Base-by-base conservation (phyloP, 2,888 invertebrate species). In the Plemyria rubiginata region DNA sequence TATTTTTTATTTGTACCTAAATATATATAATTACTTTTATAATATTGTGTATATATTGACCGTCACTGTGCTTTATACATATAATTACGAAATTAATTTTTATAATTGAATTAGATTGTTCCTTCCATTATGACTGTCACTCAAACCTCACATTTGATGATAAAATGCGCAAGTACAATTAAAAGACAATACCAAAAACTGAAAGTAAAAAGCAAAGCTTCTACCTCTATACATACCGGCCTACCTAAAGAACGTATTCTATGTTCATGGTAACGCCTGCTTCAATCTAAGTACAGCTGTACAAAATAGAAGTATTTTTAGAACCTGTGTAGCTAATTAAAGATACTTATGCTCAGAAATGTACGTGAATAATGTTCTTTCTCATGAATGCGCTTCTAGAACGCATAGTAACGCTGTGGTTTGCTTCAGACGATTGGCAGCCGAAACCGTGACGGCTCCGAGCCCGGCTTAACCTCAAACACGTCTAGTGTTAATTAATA, bases 401-500 rank as follows among this genome's bases (percentile, higher is more conserved):
- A 74, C 62, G 66, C 62, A 38, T 68, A 59, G 79, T 81, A 82
- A 72, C 63, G 71, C 65, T 60, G 67, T 48, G 64, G 52, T 65
- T 62, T 58, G 67, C 65, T 80, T 67, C 85, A 85, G 83, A 67
- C 88, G 82, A 88, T 88, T 88, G 84, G 82, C 76, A 75, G 57
- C 68, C 72, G 64, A 54, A 66, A 62, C 70, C 76, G 79, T 80
- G 77, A 77, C 82, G 77, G 70, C 74, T 76, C 69, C 68, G 61
- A 54, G 50, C 58, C 68, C 66, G 59, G 55, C 68, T 53, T 65
- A 68, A 69, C 68, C 71, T 68, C 73, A 70, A 67, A 73, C 80
- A 79, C 72, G 77, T 57, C 57, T 53, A 40, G 83, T 77, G 84
- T 79, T 88, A 89, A 90, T 90, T 90, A 89, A 88, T 85, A 79